A percentile compares a stretch with the other conserved stretches of the same genome.
Conservation (phyloP, 1,140 invertebrate species). For the Protaetia brevitarsis region DNA sequence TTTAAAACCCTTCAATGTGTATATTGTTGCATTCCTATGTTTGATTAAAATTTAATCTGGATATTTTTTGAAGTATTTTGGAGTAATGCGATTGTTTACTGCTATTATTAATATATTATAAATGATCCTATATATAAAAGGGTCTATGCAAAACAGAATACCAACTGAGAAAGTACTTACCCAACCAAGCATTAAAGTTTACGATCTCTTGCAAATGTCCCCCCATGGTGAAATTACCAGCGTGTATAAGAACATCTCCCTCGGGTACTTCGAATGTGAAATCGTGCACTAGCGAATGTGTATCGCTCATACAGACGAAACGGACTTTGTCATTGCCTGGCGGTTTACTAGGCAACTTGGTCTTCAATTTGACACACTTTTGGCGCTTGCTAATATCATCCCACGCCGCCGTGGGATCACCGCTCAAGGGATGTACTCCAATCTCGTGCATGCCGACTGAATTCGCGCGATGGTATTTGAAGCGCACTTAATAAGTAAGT, state of each 20-base stretch:
- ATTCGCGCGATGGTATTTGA: not conserved
- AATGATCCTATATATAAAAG: too few species aligned
- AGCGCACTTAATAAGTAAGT: not conserved
- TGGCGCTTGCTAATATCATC: constrained; percentile 60
- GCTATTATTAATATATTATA: not conserved
- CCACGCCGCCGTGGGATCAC: constrained; percentile 68
- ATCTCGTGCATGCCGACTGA: not conserved
- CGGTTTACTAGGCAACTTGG: constrained; percentile 54
- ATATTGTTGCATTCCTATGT: too few species aligned
- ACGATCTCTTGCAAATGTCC: constrained; percentile 72
- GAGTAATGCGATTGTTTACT: too few species aligned
- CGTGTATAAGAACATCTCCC: constrained; percentile 85
- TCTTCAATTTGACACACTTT: constrained; percentile 65
- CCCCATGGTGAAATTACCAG: constrained; percentile 82
- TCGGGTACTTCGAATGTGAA: constrained; percentile 70
- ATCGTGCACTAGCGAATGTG: constrained; percentile 71
- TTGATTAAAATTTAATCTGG: too few species aligned
- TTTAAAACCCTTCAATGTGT: too few species aligned
- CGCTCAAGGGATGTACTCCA: constrained; percentile 59
- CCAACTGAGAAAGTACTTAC: constrained; percentile 49
- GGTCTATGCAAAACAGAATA: not conserved
- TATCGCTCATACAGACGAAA: constrained; percentile 87
- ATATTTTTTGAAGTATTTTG: too few species aligned
- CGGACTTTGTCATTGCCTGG: constrained; percentile 61
- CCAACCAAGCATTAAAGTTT: constrained; percentile 80